Conservation (phyloP, 2,797 vertebrate species). For the Glyptemys insculpta region DNA sequence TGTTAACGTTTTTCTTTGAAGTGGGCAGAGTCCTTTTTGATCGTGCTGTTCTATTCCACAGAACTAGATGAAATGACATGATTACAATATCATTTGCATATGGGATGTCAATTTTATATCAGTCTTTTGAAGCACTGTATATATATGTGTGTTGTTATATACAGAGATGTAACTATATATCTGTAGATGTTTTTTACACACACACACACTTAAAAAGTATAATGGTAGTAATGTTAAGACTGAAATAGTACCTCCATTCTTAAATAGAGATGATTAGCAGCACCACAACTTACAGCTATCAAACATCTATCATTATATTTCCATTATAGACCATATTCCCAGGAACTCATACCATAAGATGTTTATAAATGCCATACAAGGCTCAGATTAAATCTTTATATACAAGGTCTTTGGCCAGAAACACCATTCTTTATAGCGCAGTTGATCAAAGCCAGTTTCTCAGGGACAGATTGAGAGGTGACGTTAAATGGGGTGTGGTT, state of each 20-base stretch:
- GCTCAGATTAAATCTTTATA: background rate
- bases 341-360: background rate
- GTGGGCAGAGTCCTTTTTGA: constrained; percentile 22
- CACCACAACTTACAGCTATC: fast-evolving
- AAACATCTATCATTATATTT: fast-evolving
- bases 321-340: background rate
- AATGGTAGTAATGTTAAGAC: background rate
- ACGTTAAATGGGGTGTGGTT: background rate
- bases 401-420: background rate
- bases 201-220: background rate
- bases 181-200: background rate
- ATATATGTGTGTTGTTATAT: background rate
- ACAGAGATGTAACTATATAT: background rate
- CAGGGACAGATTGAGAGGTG: background rate
- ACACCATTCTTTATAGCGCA: fast-evolving
- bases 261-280: background rate
- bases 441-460: background rate
- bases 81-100: background rate
- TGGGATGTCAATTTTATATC: background rate
- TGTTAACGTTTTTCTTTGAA: constrained; percentile 19
- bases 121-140: background rate
- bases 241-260: background rate
- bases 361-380: background rate
- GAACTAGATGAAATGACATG: background rate
- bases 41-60: background rate